Base-by-base conservation (phyloP, 2,797 vertebrate genomes). In the Parauchenoglanis punctatus region DNA sequence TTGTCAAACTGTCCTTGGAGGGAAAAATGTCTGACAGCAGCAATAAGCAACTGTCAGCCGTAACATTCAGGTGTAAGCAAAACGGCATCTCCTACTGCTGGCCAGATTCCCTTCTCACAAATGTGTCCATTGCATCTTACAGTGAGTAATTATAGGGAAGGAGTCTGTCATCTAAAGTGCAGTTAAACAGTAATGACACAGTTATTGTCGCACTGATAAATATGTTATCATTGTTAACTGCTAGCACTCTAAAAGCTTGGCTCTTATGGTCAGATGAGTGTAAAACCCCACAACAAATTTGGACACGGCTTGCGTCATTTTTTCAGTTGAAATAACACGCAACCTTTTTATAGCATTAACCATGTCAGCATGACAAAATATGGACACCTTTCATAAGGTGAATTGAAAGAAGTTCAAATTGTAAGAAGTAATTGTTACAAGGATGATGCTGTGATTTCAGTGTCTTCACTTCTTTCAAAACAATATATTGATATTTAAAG, bases 151-250 rank as follows among this genome's bases (percentile, higher is more conserved):
- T 70, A 72, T 2, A 70, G 49, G 28, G 49, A 84, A 58, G 65
- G 46, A 70, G n/a, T 23, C 46, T 35, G 63, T 52, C 58, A 82
- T 35, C 35, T 44, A 61, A 81, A 28, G 85, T 52, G 35, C 68
- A 65, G 59, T 81, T 61, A 86, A 86, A 86, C 77, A 86, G 84
- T 82, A 86, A 86, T 54, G 68, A 73, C 80, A 83, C 63, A 65
- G 65, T 70, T 56, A 75, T 73, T 7, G 73, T 67, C 81, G 20
- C 49, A 81, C 59, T 78, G 78, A 87, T 83, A 72, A 84, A 87
- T 31, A n/a, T 65, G 84, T 78, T 77, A 59, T n/a, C 23, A 49
- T 65, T 56, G 49, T 77, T 31, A 88, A 89, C 61, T 46, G 58
- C 68, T 73, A 73, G n/a, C 3, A 35, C 28, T 58, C 20, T 15